Conservation (phyloP, 2,113 vertebrate genomes). For the Podilymbus podiceps region DNA sequence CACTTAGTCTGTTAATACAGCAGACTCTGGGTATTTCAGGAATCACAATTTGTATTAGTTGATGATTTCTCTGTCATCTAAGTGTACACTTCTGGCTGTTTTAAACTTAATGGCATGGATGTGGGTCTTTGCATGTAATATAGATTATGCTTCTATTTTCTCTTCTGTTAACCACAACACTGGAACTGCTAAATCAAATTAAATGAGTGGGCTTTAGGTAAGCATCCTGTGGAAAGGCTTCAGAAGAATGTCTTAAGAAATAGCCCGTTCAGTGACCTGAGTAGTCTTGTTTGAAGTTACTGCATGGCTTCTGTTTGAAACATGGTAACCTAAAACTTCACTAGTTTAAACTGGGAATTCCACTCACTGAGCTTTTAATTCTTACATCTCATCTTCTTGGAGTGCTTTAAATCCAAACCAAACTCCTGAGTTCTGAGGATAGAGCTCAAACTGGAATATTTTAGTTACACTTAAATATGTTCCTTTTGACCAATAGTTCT, state of each 20-base stretch:
- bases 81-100: not conserved
- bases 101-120: not conserved
- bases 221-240: not conserved
- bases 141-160: constrained; percentile 29
- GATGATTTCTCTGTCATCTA: not conserved
- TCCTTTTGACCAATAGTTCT: not conserved
- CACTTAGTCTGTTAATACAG: not conserved
- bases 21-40: not conserved
- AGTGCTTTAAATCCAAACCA: not conserved
- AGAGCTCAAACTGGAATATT: not conserved
- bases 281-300: not conserved
- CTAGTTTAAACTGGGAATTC: not conserved
- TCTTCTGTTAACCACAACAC: constrained; percentile 16
- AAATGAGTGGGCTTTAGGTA: not conserved
- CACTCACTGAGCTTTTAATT: not conserved
- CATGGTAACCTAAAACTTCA: not conserved
- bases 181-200: constrained; percentile 30
- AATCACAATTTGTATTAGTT: not conserved
- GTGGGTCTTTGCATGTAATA: not conserved
- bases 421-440: not conserved
- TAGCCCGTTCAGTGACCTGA: not conserved
- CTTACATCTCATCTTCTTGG: not conserved
- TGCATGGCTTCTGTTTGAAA: not conserved
- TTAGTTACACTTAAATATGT: not conserved
- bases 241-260: not conserved